Evolutionary conservation across 2,113 vertebrate species (phyloP), one percentile per base, ranked within the genome.

Genomic region (Okapia johnstoni): DNA sequence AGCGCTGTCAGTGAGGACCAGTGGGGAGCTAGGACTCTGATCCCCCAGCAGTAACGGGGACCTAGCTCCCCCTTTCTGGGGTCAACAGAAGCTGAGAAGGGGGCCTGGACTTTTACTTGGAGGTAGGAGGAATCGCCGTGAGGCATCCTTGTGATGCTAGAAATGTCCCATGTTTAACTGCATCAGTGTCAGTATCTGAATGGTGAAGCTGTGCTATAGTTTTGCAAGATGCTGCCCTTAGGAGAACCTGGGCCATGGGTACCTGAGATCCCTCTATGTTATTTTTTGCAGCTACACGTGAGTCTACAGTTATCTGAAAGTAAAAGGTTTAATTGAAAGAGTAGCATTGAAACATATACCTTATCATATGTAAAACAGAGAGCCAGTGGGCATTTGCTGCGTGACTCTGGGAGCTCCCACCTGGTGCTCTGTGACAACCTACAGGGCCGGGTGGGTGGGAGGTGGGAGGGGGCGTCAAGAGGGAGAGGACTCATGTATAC

Each of bases 91-190:
- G 28, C 54, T 43, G 30, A 85, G 46, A 6, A 46, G 36, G 90
- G 83, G 77, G 15, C n/a, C 28, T 50, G 30, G 70, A 14, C 28
- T 11, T 93, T 13, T 1, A 48, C 5, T 52, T 57, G n/a, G n/a
- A 3, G 19, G 19, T 17, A 8, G 79, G 48, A 89, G 30, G 21
- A 23, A 5, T 4, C 21, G 33, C 2, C 3, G 0, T 1, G 48
- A 43, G 36, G 86, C 4, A 8, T 43, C 25, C 50, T 6, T 3
- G 50, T 13, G 13, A 33, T 17, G 46, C 5, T 19, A 66, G 79
- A 28, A 12, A 26, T 2, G 6, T 3, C 2, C 63, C 1, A 12
- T 40, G 3, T 40, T 28, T 36, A 17, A 23, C 33, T 21, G 8
- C 9, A 4, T 61, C 61, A 46, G 0, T 54, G 4, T 43, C 76